phyloP scores from a whole-genome alignment of 2,113 vertebrate genomes.

The Ornithorhynchus anatinus region DNA sequence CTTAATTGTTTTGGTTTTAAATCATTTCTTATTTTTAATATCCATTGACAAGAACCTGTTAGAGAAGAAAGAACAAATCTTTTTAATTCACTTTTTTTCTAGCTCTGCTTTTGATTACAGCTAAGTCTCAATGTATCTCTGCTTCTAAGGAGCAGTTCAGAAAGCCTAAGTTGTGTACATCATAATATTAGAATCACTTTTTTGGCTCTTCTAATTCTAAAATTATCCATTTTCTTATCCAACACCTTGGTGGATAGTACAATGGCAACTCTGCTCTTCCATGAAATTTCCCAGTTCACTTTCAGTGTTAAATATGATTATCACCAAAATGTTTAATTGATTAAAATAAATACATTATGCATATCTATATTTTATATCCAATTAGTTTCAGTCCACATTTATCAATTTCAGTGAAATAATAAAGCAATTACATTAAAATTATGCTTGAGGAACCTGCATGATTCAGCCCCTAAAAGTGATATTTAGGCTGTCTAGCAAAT shows the following conservation, averaged over 20 bases:
- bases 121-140: conserved; percentile 1
- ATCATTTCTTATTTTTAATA: neutral
- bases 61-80: conserved; percentile 8
- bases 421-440: neutral
- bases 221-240: conserved; percentile 15
- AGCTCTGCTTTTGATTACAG: conserved; percentile 47
- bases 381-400: neutral
- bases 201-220: conserved; percentile 35
- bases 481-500: too few species aligned
- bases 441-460: neutral
- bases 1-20: conserved; percentile 26
- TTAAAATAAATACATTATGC: neutral
- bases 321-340: conserved; percentile 6
- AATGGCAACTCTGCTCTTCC: conserved; percentile 16
- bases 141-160: conserved; percentile 3
- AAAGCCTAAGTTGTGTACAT: conserved; percentile 41
- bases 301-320: conserved; percentile 20
- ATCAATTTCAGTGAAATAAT: neutral
- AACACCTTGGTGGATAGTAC: conserved; percentile 38
- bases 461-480: neutral
- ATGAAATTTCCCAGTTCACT: conserved; percentile 22
- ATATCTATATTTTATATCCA: neutral
- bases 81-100: neutral
- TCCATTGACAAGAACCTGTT: neutral
- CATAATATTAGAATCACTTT: conserved; percentile 30